Conservation (phyloP, 2,113 vertebrate genomes). For the Otus sunia region DNA sequence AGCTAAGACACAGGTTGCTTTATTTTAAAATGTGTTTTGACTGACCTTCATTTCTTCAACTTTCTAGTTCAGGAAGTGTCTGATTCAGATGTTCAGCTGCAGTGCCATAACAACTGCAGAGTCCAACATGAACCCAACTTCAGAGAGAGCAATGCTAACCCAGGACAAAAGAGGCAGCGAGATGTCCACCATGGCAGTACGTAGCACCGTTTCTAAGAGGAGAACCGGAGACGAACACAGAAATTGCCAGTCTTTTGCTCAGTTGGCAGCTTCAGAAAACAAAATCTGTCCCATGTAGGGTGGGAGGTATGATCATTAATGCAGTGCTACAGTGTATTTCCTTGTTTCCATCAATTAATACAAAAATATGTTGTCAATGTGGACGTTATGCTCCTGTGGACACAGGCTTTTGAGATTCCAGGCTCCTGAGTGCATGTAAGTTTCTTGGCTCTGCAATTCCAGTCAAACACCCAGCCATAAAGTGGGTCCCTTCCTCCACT, state of each 20-base stretch:
- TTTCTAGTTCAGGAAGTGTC: constrained; percentile 85
- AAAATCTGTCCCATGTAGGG: constrained; percentile 75
- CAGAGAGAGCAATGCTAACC: constrained; percentile 64
- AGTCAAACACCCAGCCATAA: background rate
- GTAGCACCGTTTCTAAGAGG: constrained; percentile 28
- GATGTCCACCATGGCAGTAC: constrained; percentile 73
- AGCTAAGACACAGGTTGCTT: background rate
- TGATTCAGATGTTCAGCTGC: constrained; percentile 81
- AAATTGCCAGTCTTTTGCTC: constrained; percentile 61
- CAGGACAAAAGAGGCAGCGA: constrained; percentile 74
- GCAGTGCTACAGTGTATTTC: background rate
- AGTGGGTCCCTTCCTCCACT: background rate
- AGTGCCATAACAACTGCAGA: constrained; percentile 27
- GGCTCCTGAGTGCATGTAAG: background rate
- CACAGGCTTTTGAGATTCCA: background rate
- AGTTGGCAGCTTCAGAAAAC: constrained; percentile 77
- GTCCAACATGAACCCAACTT: constrained; percentile 66
- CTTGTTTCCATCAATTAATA: background rate
- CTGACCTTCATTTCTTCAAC: background rate
- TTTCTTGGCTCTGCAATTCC: background rate
- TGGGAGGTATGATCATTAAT: background rate
- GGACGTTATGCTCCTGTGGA: background rate
- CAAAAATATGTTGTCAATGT: background rate
- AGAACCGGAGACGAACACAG: constrained; percentile 64
- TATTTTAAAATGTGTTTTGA: background rate